These are phyloP conservation scores for Ommatoiulus sabulosus DNA, from an alignment of 2,888 invertebrate genomes.

Conservation along the genomic window DNA sequence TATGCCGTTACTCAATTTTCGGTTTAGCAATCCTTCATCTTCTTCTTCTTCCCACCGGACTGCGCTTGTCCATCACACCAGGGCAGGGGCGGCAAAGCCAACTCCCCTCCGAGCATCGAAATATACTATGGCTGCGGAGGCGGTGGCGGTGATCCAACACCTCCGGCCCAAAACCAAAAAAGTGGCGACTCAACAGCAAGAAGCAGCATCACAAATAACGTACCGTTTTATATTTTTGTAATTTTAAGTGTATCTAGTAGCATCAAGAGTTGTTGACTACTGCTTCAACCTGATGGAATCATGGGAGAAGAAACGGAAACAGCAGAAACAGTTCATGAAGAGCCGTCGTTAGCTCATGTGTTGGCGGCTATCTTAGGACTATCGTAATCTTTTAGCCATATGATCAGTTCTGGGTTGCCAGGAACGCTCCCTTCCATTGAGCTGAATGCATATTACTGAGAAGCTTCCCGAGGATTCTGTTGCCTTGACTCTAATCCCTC, in stretches of 20 bases:
- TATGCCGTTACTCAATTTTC: too few relatives aligned
- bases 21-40: neutral
- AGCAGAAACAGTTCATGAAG: neutral
- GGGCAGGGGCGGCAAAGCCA: neutral
- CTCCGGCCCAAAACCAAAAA: neutral
- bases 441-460: neutral
- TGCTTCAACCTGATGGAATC: neutral
- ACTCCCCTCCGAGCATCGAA: constrained; percentile 12
- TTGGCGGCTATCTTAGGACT: neutral
- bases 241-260: constrained; percentile 11
- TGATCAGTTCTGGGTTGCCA: neutral
- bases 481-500: neutral
- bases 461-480: constrained; percentile 2
- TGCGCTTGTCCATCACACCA: neutral
- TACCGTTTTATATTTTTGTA: constrained; percentile 38
- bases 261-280: neutral
- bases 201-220: constrained; percentile 2
- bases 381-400: neutral
- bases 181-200: neutral
- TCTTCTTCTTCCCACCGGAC: constrained; percentile 8
- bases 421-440: neutral
- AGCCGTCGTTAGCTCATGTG: neutral
- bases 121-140: neutral
- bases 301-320: neutral
- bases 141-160: neutral